These are phyloP conservation scores for Coelinius sp. DNA, from an alignment of 2,888 invertebrate genomes.

Conservation along the genomic window DNA sequence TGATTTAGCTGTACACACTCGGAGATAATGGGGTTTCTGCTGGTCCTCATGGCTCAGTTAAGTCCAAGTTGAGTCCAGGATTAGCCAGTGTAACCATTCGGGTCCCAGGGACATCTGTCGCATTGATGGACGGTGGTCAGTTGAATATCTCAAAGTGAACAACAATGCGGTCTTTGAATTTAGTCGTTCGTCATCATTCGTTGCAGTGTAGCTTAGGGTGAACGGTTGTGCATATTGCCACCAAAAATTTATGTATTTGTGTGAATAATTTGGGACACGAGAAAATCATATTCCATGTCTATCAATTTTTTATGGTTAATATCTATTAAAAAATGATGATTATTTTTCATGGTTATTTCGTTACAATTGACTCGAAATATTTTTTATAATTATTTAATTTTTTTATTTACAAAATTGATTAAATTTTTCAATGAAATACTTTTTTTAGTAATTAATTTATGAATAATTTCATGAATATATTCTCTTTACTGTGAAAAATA, in stretches of 20 bases:
- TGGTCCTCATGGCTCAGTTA: constrained; percentile 65
- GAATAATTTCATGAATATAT: too few species aligned
- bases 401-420: background rate
- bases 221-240: background rate
- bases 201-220: constrained; percentile 14
- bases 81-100: constrained; percentile 60
- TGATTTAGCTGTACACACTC: constrained; percentile 31
- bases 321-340: background rate
- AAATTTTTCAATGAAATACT: too few species aligned
- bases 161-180: constrained; percentile 57
- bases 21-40: constrained; percentile 65
- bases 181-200: constrained; percentile 37
- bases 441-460: too few species aligned
- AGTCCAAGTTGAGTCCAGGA: constrained; percentile 66
- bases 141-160: constrained; percentile 64
- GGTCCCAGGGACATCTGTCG: constrained; percentile 65
- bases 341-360: background rate
- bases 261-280: constrained; percentile 7
- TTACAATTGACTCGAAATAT: background rate
- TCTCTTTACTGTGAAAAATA: too few species aligned
- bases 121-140: constrained; percentile 68
- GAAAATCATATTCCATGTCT: background rate
- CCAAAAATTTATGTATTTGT: constrained; percentile 9
- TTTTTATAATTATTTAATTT: background rate
- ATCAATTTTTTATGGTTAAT: constrained; percentile 4